A percentile compares a stretch with the other conserved stretches of the same genome.
Conservation (phyloP, 2,888 invertebrate genomes). For the Phortica magna region DNA sequence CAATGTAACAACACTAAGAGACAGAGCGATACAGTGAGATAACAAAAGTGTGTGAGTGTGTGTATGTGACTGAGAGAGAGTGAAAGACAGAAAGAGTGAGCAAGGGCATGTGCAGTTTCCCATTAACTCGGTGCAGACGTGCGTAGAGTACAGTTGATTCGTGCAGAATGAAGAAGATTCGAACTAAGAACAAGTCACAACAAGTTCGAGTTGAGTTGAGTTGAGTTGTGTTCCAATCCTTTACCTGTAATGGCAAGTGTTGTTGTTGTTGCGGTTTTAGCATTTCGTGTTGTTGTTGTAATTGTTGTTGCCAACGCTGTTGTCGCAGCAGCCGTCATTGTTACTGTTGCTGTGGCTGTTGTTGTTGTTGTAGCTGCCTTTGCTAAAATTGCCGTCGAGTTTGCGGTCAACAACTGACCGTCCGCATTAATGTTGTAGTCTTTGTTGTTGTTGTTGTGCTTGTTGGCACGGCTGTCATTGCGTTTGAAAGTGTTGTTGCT, state of each 20-base stretch:
- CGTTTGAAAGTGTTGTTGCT: conserved; percentile 57
- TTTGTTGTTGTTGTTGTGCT: conserved; percentile 57
- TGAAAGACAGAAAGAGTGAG: not conserved
- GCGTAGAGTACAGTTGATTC: conserved; percentile 2
- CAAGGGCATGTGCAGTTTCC: not conserved
- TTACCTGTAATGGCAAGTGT: conserved; percentile 69
- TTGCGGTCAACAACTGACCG: conserved; percentile 46
- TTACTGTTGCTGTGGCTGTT: conserved; percentile 32
- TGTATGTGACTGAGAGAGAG: not conserved
- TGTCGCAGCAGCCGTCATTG: conserved; percentile 50
- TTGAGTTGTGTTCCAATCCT: conserved; percentile 26
- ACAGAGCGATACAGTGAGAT: not conserved
- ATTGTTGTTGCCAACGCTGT: conserved; percentile 63
- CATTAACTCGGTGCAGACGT: conserved; percentile 17
- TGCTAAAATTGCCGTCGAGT: conserved; percentile 60
- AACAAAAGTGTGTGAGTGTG: not conserved
- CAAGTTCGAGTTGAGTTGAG: conserved; percentile 1
- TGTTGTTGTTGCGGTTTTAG: conserved; percentile 65
- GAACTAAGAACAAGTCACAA: not conserved
- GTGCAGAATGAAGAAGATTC: not conserved
- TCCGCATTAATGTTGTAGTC: conserved; percentile 60
- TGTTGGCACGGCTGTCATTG: conserved; percentile 36
- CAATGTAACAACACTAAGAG: not conserved
- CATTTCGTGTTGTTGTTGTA: conserved; percentile 67
- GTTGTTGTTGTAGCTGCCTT: conserved; percentile 63